Base-by-base conservation (phyloP, 2,888 invertebrate genomes). In the Desoria tigrina region DNA sequence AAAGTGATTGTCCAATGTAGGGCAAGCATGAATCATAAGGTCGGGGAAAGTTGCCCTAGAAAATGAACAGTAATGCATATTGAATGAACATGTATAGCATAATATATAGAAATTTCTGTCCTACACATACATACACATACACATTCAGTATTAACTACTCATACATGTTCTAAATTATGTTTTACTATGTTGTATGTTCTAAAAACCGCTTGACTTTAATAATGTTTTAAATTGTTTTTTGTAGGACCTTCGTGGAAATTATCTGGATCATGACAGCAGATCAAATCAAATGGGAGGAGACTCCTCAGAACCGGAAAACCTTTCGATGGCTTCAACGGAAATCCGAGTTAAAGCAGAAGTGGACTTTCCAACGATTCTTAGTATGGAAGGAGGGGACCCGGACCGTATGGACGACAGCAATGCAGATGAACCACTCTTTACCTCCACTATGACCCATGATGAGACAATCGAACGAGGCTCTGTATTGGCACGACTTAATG, bases 231-330 rank as follows among this genome's bases (percentile, higher is more conserved):
- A 51, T 7, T 23, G 21, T 18, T 14, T 16, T 4, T 21, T 51
- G 24, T n/a, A 45, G 45, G 21, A 18, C 16, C 45, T 65, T 16
- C 63, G 67, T 18, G 65, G 63, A 14, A 61, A 65, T 21, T 63
- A 69, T n/a, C 58, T 61, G 42, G 72, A 70, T 11, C 66, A 69
- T n/a, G 61, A 68, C 23, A 63, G 61, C 16, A 39, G 39, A n/a
- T 61, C 57, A 51, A 55, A 58, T 24, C 51, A 62, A 7, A 42
- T 63, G 42, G 59, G 51, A n/a, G 65, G 66, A 14, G 66, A 61
- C 28, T 63, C 68, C 2, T 73, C 75, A 3, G 73, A 76, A 61
- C 75, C 75, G 16, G 74, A 76, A 66, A 74, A 76, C 63, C 56
- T 76, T 21, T 74, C 74, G 24, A 37, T 74, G 18, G 69, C 66